Base-by-base conservation (phyloP, 1,140 invertebrate genomes). In the Cecropterus lyciades region DNA sequence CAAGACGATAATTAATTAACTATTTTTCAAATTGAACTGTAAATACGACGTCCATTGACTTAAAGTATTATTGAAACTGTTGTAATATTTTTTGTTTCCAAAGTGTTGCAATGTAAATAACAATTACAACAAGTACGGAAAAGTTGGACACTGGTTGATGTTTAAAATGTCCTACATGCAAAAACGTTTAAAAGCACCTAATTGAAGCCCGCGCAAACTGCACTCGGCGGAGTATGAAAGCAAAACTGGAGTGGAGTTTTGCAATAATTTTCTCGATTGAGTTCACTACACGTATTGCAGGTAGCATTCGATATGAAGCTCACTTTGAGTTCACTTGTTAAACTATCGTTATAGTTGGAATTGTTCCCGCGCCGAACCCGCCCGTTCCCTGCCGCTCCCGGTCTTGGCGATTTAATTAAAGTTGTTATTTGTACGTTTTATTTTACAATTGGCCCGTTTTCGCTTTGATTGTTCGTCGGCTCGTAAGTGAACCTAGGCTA, bases 331-430 rank as follows among this genome's bases (percentile, higher is more conserved):
- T 87, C 82, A 86, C 82, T 88, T 84, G 86, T 89, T 85, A 84
- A 88, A 88, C 84, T 88, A 88, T 86, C 79, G 83, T 77, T 84
- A 74, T 80, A 84, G 84, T 86, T 77, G 82, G 74, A 77, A 85
- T 89, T 84, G 82, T 87, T 84, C 69, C 72, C 69, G 75, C 64
- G 53, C 53, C 20, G 16, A 17, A 64, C 66, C 46, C 45, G 45
- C 15, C 16, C 24, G 33, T 62, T 66, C 65, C 72, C 65, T 52
- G 74, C 69, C 71, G 70, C 71, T 46, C 46, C 74, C 75, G 79
- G 73, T 89, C 85, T 83, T 87, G 78, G 80, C 87, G 77, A 89
- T 91, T 91, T 91, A 91, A 91, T 91, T 91, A 91, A 91, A 89
- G 80, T 87, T 88, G 86, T 85, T 91, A 89, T 87, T 91, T 88